Evolutionary conservation across 2,113 vertebrate species (phyloP), one percentile per base, ranked within the genome.

Genomic region (Neodontobutis hainanensis): DNA sequence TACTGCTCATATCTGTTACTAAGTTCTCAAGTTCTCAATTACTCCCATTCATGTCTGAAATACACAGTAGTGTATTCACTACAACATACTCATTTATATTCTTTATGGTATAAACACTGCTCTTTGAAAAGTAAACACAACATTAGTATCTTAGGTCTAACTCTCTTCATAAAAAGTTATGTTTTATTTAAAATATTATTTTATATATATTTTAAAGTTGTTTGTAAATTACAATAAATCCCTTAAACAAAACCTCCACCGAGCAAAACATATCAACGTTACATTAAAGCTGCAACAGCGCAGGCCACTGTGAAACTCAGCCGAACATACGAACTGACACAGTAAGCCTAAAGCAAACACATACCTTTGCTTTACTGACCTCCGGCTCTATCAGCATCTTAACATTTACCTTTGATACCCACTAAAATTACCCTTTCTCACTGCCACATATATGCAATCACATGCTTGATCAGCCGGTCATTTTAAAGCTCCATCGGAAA

Each of bases 401-500:
- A 9, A 58, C 51, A 63, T 35, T 34, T 48, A 15, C 15, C 3
- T 43, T 43, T 27, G 27, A 19, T 43, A 35, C 45, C n/a, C 5
- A 61, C 38, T 64, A 8, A 34, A 44, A 15, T 44, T 38, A 42
- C 44, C 4, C 66, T 42, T 66, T 40, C 58, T 74, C 35, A 55
- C 45, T 16, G 1, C 42, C 11, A 12, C 14, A 27, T 27, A 53
- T 47, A 15, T 15, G 16, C 16, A 1, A 61, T 59, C 71, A 34
- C 61, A 9, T 44, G 73, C 19, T 61, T 43, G 19, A 66, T 70
- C 11, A 19, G 74, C 58, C 14, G 11, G 44, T 58, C 59, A 61
- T 70, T 55, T 59, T 40, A 50, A 52, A 60, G 19, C 14, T 5
- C 50, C 57, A 51, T 16, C 11, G 9, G n/a, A n/a, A n/a, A 42